Conservation (phyloP, 2,113 vertebrate species). For the Leucosticte australis region DNA sequence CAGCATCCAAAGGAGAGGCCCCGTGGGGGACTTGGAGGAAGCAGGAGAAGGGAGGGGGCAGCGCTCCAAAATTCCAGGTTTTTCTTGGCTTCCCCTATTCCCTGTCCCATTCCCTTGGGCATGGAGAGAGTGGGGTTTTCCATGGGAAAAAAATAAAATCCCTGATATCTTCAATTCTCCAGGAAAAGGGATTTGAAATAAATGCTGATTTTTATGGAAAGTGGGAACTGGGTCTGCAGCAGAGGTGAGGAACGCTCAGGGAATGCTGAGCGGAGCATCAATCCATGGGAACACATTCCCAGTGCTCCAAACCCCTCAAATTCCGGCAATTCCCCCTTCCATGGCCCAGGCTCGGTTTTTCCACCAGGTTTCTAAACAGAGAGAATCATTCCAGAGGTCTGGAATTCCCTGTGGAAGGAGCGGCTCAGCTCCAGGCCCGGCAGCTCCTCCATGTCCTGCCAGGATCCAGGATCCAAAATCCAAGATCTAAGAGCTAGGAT, state of each 20-base stretch:
- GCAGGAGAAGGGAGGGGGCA: fast-evolving
- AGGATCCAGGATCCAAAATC: not conserved
- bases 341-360: fast-evolving
- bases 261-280: fast-evolving
- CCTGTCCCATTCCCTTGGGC: fast-evolving
- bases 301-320: fast-evolving
- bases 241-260: fast-evolving
- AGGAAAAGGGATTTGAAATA: not conserved
- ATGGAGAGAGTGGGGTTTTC: fast-evolving
- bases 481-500: not conserved
- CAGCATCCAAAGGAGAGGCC: constrained; percentile 17
- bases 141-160: fast-evolving
- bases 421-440: fast-evolving
- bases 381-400: not conserved
- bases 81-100: not conserved
- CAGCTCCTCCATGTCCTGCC: fast-evolving
- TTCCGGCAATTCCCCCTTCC: fast-evolving
- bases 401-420: not conserved
- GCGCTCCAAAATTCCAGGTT: fast-evolving
- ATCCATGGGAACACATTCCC: fast-evolving
- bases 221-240: fast-evolving
- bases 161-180: fast-evolving
- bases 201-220: fast-evolving
- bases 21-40: not conserved
- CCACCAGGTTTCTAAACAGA: fast-evolving